These are phyloP conservation scores for Cepaea hortensis DNA, from an alignment of 2,888 invertebrate species.

Conservation along the genomic window DNA sequence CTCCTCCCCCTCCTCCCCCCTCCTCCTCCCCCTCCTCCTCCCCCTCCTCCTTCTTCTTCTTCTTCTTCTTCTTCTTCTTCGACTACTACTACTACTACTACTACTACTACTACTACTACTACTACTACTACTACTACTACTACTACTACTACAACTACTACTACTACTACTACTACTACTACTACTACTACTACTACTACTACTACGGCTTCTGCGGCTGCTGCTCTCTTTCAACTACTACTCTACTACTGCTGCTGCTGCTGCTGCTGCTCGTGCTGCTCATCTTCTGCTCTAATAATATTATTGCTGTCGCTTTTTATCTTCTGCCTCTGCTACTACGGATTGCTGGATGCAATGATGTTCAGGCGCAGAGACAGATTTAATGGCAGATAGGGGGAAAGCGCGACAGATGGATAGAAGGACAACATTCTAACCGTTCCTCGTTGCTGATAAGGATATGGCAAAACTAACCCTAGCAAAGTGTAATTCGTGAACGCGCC, in stretches of 20 bases:
- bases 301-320: background rate
- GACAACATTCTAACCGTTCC: too few species aligned
- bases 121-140: background rate
- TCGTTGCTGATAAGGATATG: too few species aligned
- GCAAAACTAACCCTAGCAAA: too few species aligned
- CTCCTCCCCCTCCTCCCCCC: background rate
- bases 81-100: background rate
- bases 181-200: conserved; percentile 1
- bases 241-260: background rate
- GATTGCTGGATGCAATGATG: background rate
- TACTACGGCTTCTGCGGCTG: background rate
- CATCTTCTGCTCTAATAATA: background rate
- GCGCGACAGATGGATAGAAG: too few species aligned
- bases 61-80: background rate
- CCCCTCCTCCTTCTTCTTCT: background rate
- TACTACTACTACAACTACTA: background rate
- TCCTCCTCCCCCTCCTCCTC: background rate
- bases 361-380: too few species aligned
- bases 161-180: background rate
- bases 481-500: background rate
- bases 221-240: background rate
- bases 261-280: background rate
- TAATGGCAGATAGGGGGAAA: too few species aligned
- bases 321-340: background rate
- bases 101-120: background rate